Base-by-base conservation (phyloP, 2,888 invertebrate species). In the Chloromyia formosa region DNA sequence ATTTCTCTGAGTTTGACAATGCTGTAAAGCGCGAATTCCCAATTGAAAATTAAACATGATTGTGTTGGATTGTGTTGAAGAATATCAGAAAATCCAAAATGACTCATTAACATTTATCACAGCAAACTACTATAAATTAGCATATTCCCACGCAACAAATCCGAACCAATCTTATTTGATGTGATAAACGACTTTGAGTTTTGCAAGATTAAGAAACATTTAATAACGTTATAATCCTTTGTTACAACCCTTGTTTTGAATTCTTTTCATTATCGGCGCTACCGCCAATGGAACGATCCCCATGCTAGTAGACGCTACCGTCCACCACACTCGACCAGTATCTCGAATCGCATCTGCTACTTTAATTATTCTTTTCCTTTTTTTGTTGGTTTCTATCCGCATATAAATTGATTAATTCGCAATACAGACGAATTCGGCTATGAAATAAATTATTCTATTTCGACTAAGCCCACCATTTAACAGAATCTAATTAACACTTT, bases 401-500 rank as follows among this genome's bases (percentile, higher is more conserved):
- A 49, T 16, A 62, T 49, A 66, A 71, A 71, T 58, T 71, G 71
- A 71, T 71, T 71, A 71, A 71, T 56, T 58, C 40, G 71, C 71
- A 56, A 56, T 40, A 40, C 56, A 20, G 56, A 58, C 56, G 18
- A 20, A 56, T 40, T 16, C 56, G 20, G 42, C 40, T 18, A 58
- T 40, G 35, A 71, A 56, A 71, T 71, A 71, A 69, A 69, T 71
- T 45, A 66, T 22, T 40, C 71, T 40, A 71, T 56, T 53, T 56
- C 40, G 35, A 58, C 23, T 35, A 53, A 61, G 73, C 23, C 61
- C 27, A 35, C 35, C 23, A 62, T 62, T 73, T 74, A 76, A 74
- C 74, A 40, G 62, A 74, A 76, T 76, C 76, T 71, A 76, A 76
- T 76, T 76, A 76, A 76, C 76, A 76, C 76, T 66, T 73, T 45